These are phyloP conservation scores for Drosophila nigromelanica DNA, from an alignment of 1,140 invertebrate species.

Conservation along the genomic window DNA sequence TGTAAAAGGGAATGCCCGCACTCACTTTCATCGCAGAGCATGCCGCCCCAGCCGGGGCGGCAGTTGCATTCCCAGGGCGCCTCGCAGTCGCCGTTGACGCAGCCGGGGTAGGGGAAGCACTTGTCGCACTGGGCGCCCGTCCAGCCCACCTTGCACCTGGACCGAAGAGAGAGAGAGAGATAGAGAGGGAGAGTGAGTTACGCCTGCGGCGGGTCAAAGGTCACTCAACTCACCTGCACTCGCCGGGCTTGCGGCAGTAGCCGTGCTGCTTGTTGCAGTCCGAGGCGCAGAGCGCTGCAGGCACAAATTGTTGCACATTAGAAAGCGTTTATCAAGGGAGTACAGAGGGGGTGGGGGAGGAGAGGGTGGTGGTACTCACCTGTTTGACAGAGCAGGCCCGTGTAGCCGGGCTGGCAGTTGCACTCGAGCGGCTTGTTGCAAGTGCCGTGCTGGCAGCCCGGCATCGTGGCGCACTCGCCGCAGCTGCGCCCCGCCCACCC, in stretches of 20 bases:
- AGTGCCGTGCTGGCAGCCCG: conserved; percentile 92
- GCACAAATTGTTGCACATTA: conserved; percentile 2
- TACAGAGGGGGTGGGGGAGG: no score
- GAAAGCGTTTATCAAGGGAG: no score
- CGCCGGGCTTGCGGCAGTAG: conserved; percentile 92
- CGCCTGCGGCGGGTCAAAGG: neutral
- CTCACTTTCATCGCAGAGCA: conserved; percentile 93
- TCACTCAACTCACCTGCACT: conserved; percentile 82
- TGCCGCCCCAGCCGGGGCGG: conserved; percentile 93
- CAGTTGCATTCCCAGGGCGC: conserved; percentile 95
- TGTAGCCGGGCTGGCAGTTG: conserved; percentile 93
- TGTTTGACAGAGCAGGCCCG: conserved; percentile 93
- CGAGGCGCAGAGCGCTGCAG: conserved; percentile 90
- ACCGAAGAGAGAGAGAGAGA: no score
- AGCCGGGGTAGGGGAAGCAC: conserved; percentile 94
- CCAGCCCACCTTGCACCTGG: conserved; percentile 94
- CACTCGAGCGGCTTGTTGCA: conserved; percentile 93
- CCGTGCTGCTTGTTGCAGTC: conserved; percentile 93
- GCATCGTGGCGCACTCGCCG: conserved; percentile 90
- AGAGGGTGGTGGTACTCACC: conserved; percentile 86
- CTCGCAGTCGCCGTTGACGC: conserved; percentile 92
- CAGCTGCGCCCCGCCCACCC: conserved; percentile 93
- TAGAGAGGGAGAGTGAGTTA: no score
- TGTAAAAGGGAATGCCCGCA: conserved; percentile 2
- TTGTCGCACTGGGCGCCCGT: conserved; percentile 91